Percentiles rank a stretch among this genome's conserved stretches.
Evolutionary conservation across 2,113 vertebrate genomes (phyloP).

Genomic region (Candoia aspera): DNA sequence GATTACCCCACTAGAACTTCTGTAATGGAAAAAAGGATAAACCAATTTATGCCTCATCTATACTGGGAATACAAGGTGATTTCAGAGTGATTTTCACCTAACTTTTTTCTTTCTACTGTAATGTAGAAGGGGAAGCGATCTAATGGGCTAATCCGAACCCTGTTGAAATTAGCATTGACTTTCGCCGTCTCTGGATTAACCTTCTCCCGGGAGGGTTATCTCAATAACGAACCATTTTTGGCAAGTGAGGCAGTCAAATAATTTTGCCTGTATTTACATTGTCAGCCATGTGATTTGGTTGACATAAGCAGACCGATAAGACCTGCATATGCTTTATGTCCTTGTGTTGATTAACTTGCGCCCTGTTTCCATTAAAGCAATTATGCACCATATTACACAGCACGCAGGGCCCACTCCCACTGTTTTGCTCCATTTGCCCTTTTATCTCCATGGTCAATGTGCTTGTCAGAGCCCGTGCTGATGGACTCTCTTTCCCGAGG

Average conservation of each 20-base stretch:
- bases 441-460: slow-evolving; percentile 55
- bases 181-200: slow-evolving; percentile 8
- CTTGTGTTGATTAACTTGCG: neutral
- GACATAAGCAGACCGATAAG: neutral
- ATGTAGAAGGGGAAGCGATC: neutral
- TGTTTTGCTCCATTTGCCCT: slow-evolving; percentile 38
- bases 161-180: slow-evolving; percentile 47
- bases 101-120: accelerated
- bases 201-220: slow-evolving; percentile 56
- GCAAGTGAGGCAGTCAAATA: slow-evolving; percentile 32
- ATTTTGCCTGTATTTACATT: slow-evolving; percentile 17
- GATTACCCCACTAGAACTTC: neutral
- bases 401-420: neutral
- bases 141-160: neutral
- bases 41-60: neutral
- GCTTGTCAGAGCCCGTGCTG: slow-evolving; percentile 54
- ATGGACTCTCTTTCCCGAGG: slow-evolving; percentile 70
- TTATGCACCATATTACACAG: neutral
- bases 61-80: neutral
- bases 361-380: neutral
- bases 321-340: neutral
- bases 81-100: neutral
- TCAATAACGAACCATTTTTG: slow-evolving; percentile 24
- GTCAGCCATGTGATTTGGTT: neutral
- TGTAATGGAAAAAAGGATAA: neutral